Percentiles rank a stretch among this genome's conserved stretches.
Evolutionary conservation across 92 coral and sea anemone genomes (phyloP).

Genomic region (Bergia puertoricense): DNA sequence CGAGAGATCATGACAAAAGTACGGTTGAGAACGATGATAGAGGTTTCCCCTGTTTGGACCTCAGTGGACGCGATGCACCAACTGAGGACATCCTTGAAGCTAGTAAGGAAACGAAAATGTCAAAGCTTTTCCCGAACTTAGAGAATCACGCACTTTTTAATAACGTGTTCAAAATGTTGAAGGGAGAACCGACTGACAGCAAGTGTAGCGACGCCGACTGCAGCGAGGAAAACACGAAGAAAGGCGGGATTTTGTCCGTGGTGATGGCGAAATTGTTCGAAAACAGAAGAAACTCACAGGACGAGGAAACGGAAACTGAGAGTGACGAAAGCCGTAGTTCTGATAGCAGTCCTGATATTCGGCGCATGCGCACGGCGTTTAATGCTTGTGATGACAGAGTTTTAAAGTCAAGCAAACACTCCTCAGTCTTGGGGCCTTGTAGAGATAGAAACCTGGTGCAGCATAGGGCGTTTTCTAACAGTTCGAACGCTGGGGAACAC

Average conservation of each 20-base stretch:
- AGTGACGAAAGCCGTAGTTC: not conserved
- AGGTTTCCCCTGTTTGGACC: not conserved
- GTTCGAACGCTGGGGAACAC: not conserved
- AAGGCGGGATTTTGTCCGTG: constrained; percentile 16
- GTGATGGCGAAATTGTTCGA: constrained; percentile 31
- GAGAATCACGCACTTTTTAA: constrained; percentile 40
- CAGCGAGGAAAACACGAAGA: constrained; percentile 17
- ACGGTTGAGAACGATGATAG: not conserved
- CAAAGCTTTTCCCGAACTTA: constrained; percentile 30
- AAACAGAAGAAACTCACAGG: constrained; percentile 10
- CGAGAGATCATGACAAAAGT: not conserved
- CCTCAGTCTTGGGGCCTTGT: not conserved
- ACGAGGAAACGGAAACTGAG: constrained; percentile 8
- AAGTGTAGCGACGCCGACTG: not conserved
- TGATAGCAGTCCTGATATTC: not conserved
- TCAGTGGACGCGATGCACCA: not conserved
- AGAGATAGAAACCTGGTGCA: constrained; percentile 16
- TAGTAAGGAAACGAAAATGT: not conserved
- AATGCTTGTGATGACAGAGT: constrained; percentile 39
- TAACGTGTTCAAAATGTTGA: constrained; percentile 38
- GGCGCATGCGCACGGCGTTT: not conserved
- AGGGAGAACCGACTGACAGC: not conserved
- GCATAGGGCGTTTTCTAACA: constrained; percentile 15
- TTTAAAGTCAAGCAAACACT: not conserved
- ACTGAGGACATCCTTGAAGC: constrained; percentile 5